Evolutionary conservation across 2,113 vertebrate genomes (phyloP).

Genomic region (Ictalurus furcatus): DNA sequence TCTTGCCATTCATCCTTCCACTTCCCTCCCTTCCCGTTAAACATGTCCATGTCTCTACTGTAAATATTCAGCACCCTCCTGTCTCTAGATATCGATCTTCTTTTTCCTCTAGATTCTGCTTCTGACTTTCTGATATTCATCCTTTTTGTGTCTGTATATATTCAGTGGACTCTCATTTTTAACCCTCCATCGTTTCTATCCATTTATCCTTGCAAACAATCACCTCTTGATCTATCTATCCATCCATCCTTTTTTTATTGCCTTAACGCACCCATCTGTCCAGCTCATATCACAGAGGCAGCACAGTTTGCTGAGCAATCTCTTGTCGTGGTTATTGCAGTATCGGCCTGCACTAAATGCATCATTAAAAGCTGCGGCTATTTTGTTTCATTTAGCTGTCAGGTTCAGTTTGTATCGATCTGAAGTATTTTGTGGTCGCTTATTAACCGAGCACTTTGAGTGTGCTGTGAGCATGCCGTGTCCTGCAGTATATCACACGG

Average conservation of each 20-base stretch:
- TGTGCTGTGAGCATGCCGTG: neutral
- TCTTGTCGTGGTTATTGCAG: neutral
- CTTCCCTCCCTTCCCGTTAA: neutral
- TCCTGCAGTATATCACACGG: neutral
- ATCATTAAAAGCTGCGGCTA: conserved; percentile 3
- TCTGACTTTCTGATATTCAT: neutral
- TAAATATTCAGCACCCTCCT: neutral
- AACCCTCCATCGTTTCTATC: neutral
- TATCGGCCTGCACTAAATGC: conserved; percentile 11
- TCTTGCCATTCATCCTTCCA: neutral
- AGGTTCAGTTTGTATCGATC: conserved; percentile 16
- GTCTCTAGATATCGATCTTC: neutral
- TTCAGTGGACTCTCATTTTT: neutral
- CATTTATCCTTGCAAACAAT: neutral
- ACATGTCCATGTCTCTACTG: neutral
- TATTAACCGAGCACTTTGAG: conserved; percentile 10
- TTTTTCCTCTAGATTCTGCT: neutral
- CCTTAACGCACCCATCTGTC: conserved; percentile 5
- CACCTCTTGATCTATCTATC: conserved; percentile 23
- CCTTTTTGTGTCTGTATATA: neutral
- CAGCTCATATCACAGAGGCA: conserved; percentile 17
- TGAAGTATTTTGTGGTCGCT: neutral
- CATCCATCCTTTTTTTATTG: conserved; percentile 28
- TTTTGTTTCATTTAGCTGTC: conserved; percentile 35
- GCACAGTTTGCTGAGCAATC: conserved; percentile 19